These are phyloP conservation scores for Andrena camellia DNA, from an alignment of 2,888 invertebrate species.

Conservation along the genomic window DNA sequence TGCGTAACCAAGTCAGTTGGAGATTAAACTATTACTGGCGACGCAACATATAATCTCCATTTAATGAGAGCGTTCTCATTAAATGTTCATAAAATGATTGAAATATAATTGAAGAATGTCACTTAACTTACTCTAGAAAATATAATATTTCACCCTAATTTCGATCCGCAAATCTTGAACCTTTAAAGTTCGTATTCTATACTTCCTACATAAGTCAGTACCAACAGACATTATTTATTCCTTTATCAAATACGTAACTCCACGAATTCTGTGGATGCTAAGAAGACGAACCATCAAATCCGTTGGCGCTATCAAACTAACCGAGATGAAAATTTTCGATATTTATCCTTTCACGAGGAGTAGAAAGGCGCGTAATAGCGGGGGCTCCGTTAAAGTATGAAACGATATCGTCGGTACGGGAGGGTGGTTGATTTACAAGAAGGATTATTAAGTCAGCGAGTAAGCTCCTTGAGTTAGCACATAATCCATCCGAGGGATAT, in stretches of 20 bases:
- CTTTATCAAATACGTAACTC: not conserved
- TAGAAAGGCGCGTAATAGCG: slow-evolving; percentile 3
- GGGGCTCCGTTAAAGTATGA: slow-evolving; percentile 40
- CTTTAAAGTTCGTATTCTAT: too few species aligned
- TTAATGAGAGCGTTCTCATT: not conserved
- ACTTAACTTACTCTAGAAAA: too few species aligned
- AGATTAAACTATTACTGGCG: not conserved
- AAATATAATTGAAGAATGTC: too few species aligned
- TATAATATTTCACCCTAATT: too few species aligned
- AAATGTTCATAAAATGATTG: too few species aligned
- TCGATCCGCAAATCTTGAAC: too few species aligned
- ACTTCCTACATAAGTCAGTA: too few species aligned
- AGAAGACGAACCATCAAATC: not conserved
- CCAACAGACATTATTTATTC: too few species aligned
- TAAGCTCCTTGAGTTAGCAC: slow-evolving; percentile 70
- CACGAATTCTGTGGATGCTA: not conserved
- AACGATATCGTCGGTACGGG: slow-evolving; percentile 23
- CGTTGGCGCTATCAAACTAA: not conserved
- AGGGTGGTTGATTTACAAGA: slow-evolving; percentile 62
- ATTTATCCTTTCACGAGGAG: not conserved
- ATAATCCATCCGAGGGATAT: slow-evolving; percentile 67
- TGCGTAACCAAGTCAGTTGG: not conserved
- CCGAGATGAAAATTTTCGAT: not conserved
- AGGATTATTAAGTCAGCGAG: slow-evolving; percentile 70
- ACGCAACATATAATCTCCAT: not conserved